Evolutionary conservation across 2,888 invertebrate genomes (phyloP), one percentile per base, ranked within the genome.

Genomic region (Drosophila falleni): DNA sequence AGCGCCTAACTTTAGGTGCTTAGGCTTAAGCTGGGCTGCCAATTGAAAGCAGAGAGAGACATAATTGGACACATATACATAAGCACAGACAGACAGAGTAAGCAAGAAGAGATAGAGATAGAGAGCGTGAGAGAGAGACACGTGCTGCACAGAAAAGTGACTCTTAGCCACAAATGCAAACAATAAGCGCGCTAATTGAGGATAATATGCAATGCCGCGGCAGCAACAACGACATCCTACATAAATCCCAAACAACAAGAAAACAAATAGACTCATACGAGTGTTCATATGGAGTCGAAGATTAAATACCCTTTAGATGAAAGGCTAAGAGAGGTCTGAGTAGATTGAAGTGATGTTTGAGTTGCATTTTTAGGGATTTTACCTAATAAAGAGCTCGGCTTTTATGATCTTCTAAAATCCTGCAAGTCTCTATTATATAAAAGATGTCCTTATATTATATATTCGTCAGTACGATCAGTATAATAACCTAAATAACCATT

Each of bases 131-230:
- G 35, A n/a, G 16, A 11, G 31, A 23, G 60, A 51, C 9, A 35
- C 31, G 26, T 49, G 49, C 33, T 46, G 65, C 44, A 55, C 47
- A 49, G 58, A 62, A 68, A 61, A 67, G 75, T 46, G 64, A 49
- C 55, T 63, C 63, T 42, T 35, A 65, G 51, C 56, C 51, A 49
- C 54, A 54, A 41, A 72, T 42, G 62, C 76, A 71, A 80, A 82
- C 86, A 87, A 89, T 87, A 75, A 85, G 86, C 82, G 74, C 88
- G 78, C 88, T 85, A 89, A 89, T 87, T 87, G 88, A 74, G 82
- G 88, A 83, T 83, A 85, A 83, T 87, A 82, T 80, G 74, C 71
- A 60, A 65, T 80, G 60, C 70, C 41, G 71, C 46, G 46, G 50
- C 56, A 74, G 67, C 59, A 66, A n/a, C 44, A 35, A 16, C 54